A percentile compares a stretch with the other conserved stretches of the same genome.
Conservation (phyloP, 2,888 invertebrate genomes). For the Coelinius sp. region DNA sequence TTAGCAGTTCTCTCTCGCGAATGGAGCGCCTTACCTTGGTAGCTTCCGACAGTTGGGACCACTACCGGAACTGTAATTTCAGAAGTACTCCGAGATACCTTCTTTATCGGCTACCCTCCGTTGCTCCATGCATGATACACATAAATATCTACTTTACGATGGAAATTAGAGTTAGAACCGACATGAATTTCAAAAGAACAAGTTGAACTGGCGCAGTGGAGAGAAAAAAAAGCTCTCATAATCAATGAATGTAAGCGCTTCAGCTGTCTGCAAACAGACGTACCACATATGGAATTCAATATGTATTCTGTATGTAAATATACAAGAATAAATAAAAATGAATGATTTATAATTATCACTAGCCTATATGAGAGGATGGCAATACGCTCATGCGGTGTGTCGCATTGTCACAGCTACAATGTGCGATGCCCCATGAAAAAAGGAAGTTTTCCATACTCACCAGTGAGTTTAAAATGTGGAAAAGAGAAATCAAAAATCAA, state of each 20-base stretch:
- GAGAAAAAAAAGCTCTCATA: not conserved
- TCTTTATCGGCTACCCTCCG: slow-evolving; percentile 58
- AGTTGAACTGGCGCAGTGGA: no score
- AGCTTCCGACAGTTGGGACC: slow-evolving; percentile 64
- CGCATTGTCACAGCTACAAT: slow-evolving; percentile 10
- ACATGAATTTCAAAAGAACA: not conserved
- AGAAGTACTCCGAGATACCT: slow-evolving; percentile 53
- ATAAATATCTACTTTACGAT: not conserved
- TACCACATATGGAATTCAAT: slow-evolving; percentile 9
- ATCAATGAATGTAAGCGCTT: not conserved
- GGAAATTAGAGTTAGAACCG: not conserved
- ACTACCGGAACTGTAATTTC: slow-evolving; percentile 61
- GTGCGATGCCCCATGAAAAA: slow-evolving; percentile 24
- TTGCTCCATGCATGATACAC: not conserved
- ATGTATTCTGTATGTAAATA: not conserved
- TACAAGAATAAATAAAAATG: slow-evolving; percentile 9
- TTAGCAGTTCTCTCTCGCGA: slow-evolving; percentile 46
- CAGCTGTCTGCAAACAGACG: not conserved
- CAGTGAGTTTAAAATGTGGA: not conserved
- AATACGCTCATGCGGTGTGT: slow-evolving; percentile 38
- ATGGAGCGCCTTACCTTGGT: slow-evolving; percentile 62
- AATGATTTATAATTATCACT: slow-evolving; percentile 28
- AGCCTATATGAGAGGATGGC: slow-evolving; percentile 1
- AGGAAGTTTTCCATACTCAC: not conserved
- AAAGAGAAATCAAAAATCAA: not conserved